Base-by-base conservation (phyloP, 2,888 invertebrate genomes). In the Eupithecia exiguata region DNA sequence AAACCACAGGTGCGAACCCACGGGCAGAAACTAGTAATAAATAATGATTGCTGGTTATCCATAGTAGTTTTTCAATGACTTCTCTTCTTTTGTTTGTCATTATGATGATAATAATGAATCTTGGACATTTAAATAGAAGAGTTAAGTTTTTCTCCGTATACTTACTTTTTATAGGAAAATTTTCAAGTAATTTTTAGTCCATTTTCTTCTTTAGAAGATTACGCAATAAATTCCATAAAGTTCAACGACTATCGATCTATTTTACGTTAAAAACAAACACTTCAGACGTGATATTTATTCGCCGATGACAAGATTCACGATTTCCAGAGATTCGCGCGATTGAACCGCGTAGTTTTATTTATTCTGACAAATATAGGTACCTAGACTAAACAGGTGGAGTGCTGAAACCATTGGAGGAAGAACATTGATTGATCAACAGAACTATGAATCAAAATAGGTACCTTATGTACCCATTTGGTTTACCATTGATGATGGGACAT, bases 231-330 rank as follows among this genome's bases (percentile, higher is more conserved):
- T 58, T 12, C 58, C 35, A 38, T 35, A 58, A n/a, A 67, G 73
- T 70, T 73, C 73, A 70, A 25, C 67, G 66, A 58, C 73, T 61
- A 66, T 66, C 62, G 62, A 70, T 70, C 53, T 66, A 61, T 69
- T 70, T 67, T 10, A 67, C 36, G 61, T 66, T 66, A 70, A 46
- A 73, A 73, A 67, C 36, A 73, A 73, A 73, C 69, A 46, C 21
- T 5, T 21, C 5, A 69, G 58, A 38, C 35, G 58, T 21, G 5
- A 21, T 69, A 70, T 73, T 70, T 73, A 73, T 73, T 70, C 25
- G 25, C 12, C 66, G 69, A 68, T 63, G 72, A 68, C 46, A 72
- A n/a, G 62, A n/a, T 46, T 35, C 58, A 61, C 46, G 67, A 66
- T 73, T 73, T 46, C 70, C 46, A 36, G 25, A 21, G 46, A 73